Evolutionary conservation across 2,797 vertebrate species (phyloP).

Genomic region (Alcedo atthis): DNA sequence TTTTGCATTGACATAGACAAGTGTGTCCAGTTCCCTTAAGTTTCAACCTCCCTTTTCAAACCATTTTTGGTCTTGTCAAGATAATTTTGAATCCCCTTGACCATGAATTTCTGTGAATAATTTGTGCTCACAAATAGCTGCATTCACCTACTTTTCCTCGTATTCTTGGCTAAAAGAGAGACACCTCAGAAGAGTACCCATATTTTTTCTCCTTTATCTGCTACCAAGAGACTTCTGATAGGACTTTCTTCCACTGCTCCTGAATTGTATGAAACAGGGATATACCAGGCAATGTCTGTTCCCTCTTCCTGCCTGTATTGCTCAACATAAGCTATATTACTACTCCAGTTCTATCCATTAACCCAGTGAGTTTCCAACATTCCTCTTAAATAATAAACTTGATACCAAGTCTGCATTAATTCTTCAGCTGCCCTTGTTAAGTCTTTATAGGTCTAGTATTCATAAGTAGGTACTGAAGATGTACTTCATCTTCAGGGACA

Average conservation of each 20-base stretch:
- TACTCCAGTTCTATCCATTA: neutral
- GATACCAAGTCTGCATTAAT: neutral
- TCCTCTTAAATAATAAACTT: neutral
- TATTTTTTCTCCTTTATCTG: neutral
- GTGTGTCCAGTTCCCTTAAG: neutral
- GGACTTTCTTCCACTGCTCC: neutral
- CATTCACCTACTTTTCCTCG: neutral
- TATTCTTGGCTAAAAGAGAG: neutral
- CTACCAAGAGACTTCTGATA: neutral
- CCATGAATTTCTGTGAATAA: neutral
- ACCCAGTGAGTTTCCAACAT: neutral
- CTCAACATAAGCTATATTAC: neutral
- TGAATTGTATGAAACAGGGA: neutral
- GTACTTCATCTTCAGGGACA: neutral
- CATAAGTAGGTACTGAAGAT: neutral
- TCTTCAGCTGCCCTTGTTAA: neutral
- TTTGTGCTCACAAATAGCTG: neutral
- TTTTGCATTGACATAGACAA: neutral
- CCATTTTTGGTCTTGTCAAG: neutral
- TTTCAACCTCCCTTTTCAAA: neutral
- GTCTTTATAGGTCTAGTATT: neutral
- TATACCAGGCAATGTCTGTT: neutral
- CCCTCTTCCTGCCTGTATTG: neutral
- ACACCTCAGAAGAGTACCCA: rapidly evolving
- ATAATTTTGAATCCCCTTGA: neutral